Base-by-base conservation (phyloP, 2,888 invertebrate species). In the Ectemnius continuus region DNA sequence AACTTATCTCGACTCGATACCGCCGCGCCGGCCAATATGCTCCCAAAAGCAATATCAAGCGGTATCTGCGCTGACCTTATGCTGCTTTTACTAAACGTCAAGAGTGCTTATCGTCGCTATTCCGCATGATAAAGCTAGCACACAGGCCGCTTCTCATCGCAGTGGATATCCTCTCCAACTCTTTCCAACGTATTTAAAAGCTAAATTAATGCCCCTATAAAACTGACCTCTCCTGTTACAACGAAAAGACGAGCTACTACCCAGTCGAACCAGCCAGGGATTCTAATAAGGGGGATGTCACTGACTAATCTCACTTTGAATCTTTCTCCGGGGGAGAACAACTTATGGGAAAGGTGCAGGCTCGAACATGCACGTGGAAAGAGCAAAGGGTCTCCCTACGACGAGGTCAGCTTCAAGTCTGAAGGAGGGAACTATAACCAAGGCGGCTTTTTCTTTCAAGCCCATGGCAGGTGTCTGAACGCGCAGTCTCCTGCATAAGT, bases 401-500 rank as follows among this genome's bases (percentile, higher is more conserved):
- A 70, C 14, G 48, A 64, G 70, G 61, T 65, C 67, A 14, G 18
- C 48, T 36, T 65, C 66, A 78, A 74, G 68, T 74, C 61, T 62
- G 67, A 67, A 61, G 48, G 75, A 73, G 73, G 70, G 23, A 77
- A 76, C 69, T 70, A 63, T 68, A 71, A 75, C 57, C 73, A 60
- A 28, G 63, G 59, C 48, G 66, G 64, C 69, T 64, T 80, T 78
- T 82, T 78, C 67, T 74, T 66, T 67, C n/a, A 60, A 58, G 28
- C 47, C 48, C 63, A 68, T 73, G 76, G 79, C 84, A 84, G 84
- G 84, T 84, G 84, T 70, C 68, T 72, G 67, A 60, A 71, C 65
- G 75, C 65, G 57, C 70, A 62, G 73, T 59, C 61, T 64, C 68
- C 78, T 73, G 78, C 75, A 68, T 84, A 84, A 86, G 84, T 86